Evolutionary conservation across 2,113 vertebrate genomes (phyloP).

Genomic region (Platycercus adscitus): DNA sequence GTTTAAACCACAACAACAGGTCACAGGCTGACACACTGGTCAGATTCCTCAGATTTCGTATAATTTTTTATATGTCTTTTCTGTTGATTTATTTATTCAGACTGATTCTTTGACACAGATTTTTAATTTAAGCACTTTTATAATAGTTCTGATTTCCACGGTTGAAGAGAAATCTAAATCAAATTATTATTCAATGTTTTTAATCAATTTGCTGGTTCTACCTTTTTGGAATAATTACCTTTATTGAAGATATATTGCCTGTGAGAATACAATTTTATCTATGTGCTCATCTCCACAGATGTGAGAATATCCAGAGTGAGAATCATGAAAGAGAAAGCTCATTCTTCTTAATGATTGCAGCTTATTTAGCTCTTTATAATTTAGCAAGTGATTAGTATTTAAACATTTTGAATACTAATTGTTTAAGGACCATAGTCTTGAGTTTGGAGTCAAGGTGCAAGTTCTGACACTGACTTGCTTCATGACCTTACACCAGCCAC

Average conservation of each 20-base stretch:
- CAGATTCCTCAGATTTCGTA: neutral
- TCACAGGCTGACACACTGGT: neutral
- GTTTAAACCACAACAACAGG: neutral
- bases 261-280: neutral
- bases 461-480: neutral
- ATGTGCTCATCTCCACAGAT: neutral
- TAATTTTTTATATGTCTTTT: neutral
- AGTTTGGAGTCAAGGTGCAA: neutral
- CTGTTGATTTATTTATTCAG: neutral
- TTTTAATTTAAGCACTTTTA: neutral
- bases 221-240: neutral
- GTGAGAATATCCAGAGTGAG: neutral
- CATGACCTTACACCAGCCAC: neutral
- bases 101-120: neutral
- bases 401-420: neutral
- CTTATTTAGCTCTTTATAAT: neutral
- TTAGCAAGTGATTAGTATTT: neutral
- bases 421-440: neutral
- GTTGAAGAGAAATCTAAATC: neutral
- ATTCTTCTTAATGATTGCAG: neutral
- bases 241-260: neutral
- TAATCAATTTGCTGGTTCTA: neutral
- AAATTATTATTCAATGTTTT: neutral
- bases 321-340: neutral
- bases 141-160: neutral